Evolutionary conservation across 1,140 invertebrate species (phyloP).

Genomic region (Lasioglossum albipes): DNA sequence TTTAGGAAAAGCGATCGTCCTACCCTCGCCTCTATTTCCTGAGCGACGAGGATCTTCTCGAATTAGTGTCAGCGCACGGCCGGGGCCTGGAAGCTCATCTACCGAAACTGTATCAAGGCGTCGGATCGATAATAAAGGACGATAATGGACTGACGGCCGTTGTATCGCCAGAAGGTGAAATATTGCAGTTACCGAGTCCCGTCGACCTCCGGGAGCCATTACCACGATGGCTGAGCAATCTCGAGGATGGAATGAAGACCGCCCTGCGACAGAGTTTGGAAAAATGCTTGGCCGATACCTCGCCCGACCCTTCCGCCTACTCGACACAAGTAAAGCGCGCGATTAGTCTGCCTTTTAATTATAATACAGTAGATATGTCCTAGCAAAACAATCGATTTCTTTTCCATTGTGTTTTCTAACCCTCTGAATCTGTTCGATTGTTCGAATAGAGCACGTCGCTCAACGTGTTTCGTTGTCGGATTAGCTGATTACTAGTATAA

Average conservation of each 20-base stretch:
- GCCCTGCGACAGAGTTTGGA: constrained; percentile 70
- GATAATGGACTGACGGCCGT: constrained; percentile 84
- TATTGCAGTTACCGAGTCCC: constrained; percentile 87
- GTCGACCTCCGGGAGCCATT: constrained; percentile 82
- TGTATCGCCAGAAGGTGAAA: constrained; percentile 91
- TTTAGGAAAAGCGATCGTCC: constrained; percentile 92
- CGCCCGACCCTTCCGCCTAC: constrained; percentile 72
- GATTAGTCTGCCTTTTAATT: no score
- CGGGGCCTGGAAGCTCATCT: constrained; percentile 94
- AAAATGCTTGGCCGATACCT: constrained; percentile 71
- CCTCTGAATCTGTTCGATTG: no score
- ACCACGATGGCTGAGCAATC: constrained; percentile 71
- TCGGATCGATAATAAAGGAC: constrained; percentile 87
- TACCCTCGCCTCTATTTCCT: constrained; percentile 98
- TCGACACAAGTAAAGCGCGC: constrained; percentile 69
- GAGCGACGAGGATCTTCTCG: constrained; percentile 97
- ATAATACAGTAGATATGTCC: no score
- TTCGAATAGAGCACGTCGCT: no score
- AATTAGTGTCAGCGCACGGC: constrained; percentile 91
- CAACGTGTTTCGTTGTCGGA: no score
- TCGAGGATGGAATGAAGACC: constrained; percentile 72
- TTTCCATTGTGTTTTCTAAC: no score
- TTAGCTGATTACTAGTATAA: no score
- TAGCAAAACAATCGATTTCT: no score
- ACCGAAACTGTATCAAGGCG: constrained; percentile 97